Base-by-base conservation (phyloP, 2,888 invertebrate genomes). In the Trissonchulus latispiculum region DNA sequence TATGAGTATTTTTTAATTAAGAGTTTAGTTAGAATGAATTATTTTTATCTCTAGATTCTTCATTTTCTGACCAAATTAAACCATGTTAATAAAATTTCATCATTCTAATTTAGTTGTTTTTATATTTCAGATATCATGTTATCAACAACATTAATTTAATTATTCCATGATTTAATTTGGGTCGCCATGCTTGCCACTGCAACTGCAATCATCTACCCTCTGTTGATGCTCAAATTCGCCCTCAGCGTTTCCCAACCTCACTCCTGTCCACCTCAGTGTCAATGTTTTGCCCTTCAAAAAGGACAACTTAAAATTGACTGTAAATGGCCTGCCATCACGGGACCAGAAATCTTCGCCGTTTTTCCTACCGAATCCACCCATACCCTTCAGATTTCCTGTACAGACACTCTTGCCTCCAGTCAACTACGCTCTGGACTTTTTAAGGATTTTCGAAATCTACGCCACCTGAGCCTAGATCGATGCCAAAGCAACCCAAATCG, bases 391-490 rank as follows among this genome's bases (percentile, higher is more conserved):
- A 70, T 70, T 8, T 2, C 8, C 2, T 70, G 71, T 28, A 36
- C 2, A 3, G 61, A 70, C 35, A 3, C 71, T n/a, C 28, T 36
- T 62, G n/a, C 59, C 3, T 15, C n/a, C 3, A 70, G 71, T 28
- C 15, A n/a, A 32, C 29, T 69, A 8, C 2, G 18, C 18, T 29
- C 61, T 3, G n/a, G 15, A 8, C 2, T 61, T 3, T 72, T 72
- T 35, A n/a, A 29, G 32, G 2, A 28, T 29, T 32, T 75, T 1
- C 29, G 28, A 1, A 33, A 32, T 3, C 36, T 75, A 29, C 35
- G 75, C 31, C 61, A 75, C 61, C 62, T 75, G 61, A 31, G 28
- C 31, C 28, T 75, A 1, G 29, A 62, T 18, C 37, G 61, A n/a
- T 75, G 75, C 37, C 33, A 36, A 1, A 29, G 61, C 31, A n/a